Percentiles rank a stretch among this genome's conserved stretches.
phyloP scores from a whole-genome alignment of 2,113 vertebrate species.

The Hiodon tergisus region DNA sequence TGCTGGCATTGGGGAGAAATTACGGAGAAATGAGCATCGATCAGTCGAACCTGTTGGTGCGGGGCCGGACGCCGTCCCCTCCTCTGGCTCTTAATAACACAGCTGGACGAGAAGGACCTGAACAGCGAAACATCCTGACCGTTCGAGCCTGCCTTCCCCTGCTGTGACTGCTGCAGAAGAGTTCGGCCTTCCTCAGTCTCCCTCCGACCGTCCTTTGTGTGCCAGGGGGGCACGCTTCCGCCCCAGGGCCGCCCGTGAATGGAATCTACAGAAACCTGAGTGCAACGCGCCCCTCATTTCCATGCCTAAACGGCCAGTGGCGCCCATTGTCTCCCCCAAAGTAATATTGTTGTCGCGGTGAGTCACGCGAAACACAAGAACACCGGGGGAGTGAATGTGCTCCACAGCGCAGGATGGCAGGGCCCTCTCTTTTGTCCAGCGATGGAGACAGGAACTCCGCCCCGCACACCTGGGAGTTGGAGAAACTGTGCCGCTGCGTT shows the following conservation, averaged over 20 bases:
- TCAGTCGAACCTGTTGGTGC: background rate
- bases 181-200: background rate
- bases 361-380: conserved; percentile 31
- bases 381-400: conserved; percentile 6
- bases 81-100: background rate
- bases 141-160: background rate
- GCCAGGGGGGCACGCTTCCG: background rate
- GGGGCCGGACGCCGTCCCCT: background rate
- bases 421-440: conserved; percentile 19
- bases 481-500: conserved; percentile 3
- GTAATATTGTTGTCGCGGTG: conserved; percentile 33
- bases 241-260: conserved; percentile 16
- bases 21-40: background rate
- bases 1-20: background rate
- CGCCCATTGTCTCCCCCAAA: conserved; percentile 35
- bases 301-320: conserved; percentile 1
- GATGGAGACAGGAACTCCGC: conserved; percentile 22
- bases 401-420: conserved; percentile 14
- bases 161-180: no score
- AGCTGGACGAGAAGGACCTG: background rate
- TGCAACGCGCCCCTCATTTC: background rate
- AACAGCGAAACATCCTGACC: background rate
- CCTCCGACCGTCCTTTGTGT: background rate
- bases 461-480: conserved; percentile 19
- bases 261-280: background rate